These are phyloP conservation scores for Callyntrura guangdongensis DNA, from an alignment of 2,888 invertebrate species.

Conservation along the genomic window DNA sequence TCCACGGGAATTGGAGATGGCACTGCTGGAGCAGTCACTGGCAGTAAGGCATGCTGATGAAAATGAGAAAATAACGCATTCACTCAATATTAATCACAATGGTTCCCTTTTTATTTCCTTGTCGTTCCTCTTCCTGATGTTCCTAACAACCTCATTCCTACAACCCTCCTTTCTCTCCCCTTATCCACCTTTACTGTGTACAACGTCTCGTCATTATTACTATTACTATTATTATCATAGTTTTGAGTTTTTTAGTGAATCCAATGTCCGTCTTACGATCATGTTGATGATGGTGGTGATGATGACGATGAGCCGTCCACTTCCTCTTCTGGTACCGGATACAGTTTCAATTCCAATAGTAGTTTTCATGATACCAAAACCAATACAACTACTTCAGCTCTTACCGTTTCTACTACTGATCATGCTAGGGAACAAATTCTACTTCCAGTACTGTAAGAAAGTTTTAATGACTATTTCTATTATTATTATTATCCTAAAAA, in stretches of 20 bases:
- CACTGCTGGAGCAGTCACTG: conserved; percentile 52
- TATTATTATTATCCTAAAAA: not conserved
- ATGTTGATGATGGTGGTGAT: conserved; percentile 57
- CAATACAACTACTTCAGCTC: conserved; percentile 42
- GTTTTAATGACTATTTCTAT: conserved; percentile 31
- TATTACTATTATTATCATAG: conserved; percentile 43
- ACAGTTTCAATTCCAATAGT: conserved; percentile 36
- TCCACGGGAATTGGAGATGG: conserved; percentile 79
- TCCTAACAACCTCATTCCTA: conserved; percentile 9
- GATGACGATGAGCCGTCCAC: conserved; percentile 70
- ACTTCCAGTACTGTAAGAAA: conserved; percentile 69
- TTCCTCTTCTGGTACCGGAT: conserved; percentile 54
- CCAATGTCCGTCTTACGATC: conserved; percentile 56
- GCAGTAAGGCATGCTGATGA: conserved; percentile 79
- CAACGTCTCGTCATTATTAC: conserved; percentile 58
- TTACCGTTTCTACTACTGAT: conserved; percentile 57
- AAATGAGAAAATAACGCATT: conserved; percentile 41
- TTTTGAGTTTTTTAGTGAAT: conserved; percentile 74
- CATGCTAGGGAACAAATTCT: conserved; percentile 72
- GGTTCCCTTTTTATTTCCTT: not conserved
- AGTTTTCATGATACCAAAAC: conserved; percentile 39
- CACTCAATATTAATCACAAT: conserved; percentile 17
- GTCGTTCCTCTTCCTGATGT: conserved; percentile 39
- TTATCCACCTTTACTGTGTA: not conserved
- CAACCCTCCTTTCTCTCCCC: not conserved